Evolutionary conservation across 2,113 vertebrate genomes (phyloP), one percentile per base, ranked within the genome.

Genomic region (Phalacrocorax carbo): DNA sequence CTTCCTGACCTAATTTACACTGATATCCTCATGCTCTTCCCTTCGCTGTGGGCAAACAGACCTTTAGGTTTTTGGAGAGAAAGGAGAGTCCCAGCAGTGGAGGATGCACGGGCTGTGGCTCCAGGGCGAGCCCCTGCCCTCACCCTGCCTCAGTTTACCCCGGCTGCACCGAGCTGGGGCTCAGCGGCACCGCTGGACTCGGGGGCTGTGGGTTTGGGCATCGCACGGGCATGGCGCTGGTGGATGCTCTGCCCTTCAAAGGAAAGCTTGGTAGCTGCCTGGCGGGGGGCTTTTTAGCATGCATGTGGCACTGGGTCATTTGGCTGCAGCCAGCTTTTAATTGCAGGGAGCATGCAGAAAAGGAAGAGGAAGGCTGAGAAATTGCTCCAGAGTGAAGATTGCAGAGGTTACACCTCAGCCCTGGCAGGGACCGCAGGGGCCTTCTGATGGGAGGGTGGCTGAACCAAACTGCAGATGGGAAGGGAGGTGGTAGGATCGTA

Each of bases 1-100:
- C 79, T 96, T 96, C 96, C 96, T 96, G 92, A 86, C 92, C 96
- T 62, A 80, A 92, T 94, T 94, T 70, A 73, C 54, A 58, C 79
- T 6, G 2, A 32, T 90, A 60, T 25, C 72, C 68, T 77, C 11
- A 2, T 55, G 88, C 51, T 88, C 75, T 78, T 73, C 90, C 68
- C 71, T 42, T 46, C 3, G 6, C 65, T 84, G 60, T 84, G 86
- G 81, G 90, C 92, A 93, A 85, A 96, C 61, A 69, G 69, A 83
- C 68, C 69, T 88, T 54, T 22, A 23, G 42, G 86, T 21, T 90
- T 94, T 81, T 2, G 3, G 69, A 71, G 48, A 75, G 77, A 72
- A 87, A 70, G 72, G 71, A 83, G 68, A 81, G 65, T 25, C 49
- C 30, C 10, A 1, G 71, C 32, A 65, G 48, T 0, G 6, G 21